Evolutionary conservation across 2,797 vertebrate species (phyloP), one percentile per base, ranked within the genome.

Genomic region (Pantherophis alleghaniensis): DNA sequence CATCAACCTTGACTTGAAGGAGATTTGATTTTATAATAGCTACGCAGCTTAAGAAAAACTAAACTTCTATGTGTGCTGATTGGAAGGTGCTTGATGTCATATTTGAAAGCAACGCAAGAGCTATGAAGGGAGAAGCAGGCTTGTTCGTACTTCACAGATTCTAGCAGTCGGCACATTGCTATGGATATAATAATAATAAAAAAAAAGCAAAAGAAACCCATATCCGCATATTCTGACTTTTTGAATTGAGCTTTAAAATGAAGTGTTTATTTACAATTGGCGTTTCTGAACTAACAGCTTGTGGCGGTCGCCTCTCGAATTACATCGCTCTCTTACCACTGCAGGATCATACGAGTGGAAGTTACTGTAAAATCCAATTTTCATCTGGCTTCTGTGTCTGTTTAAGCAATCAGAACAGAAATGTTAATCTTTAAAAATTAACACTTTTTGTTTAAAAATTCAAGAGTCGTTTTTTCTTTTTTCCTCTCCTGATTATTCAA

Each of bases 361-460:
- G 11, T 92, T 83, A 60, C 0, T 0, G 59, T 61, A 95, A 94
- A 95, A 47, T 9, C 2, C 2, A 66, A 59, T 94, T 79, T 89
- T 89, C 94, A 86, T 18, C 88, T 5, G 61, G 5, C 1, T 0
- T 90, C 92, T 95, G 92, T 95, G 92, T 51, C 86, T 92, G 86
- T 95, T 96, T 93, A 93, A 37, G 13, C 16, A 95, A 93, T 95
- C 79, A 88, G 93, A 96, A 94, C 37, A 94, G 3, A 83, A 95
- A 59, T 94, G 87, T 94, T 94, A 55, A 53, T 96, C 42, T 95
- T 97, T 96, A 96, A 97, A 96, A 90, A 94, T 97, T 96, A 95
- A 97, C 95, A 2, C 93, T 37, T 55, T 55, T 95, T 93, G 22
- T 94, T 97, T 96, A 96, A 97, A 97, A 97, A 96, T 95, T 95